Conservation (phyloP, 92 coral and sea anemone species). For the Diadumene lineata region DNA sequence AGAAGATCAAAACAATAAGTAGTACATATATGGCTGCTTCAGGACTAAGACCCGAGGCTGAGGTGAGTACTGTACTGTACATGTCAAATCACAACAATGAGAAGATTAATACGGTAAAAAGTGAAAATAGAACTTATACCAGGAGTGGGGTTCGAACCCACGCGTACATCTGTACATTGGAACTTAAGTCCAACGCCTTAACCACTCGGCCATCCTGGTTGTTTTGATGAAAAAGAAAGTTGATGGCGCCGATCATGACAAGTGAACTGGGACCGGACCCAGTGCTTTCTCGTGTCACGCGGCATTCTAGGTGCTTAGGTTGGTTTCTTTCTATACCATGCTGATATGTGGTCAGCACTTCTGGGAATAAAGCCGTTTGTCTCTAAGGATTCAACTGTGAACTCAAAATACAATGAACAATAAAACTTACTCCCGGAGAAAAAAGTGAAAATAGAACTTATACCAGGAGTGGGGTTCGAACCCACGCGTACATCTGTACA, state of each 20-base stretch:
- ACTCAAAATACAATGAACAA: too few relatives aligned
- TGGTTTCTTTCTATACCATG: too few relatives aligned
- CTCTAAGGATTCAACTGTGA: too few relatives aligned
- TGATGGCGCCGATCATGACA: too few relatives aligned
- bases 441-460: too few relatives aligned
- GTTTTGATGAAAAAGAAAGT: too few relatives aligned
- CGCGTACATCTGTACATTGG: slow-evolving; percentile 99
- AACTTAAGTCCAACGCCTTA: slow-evolving; percentile 99
- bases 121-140: slow-evolving; percentile 38
- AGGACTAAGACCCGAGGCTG: slow-evolving; percentile 72
- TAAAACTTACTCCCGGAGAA: too few relatives aligned
- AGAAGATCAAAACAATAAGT: slow-evolving; percentile 90
- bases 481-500: slow-evolving; percentile 96
- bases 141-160: slow-evolving; percentile 99
- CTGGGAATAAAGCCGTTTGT: too few relatives aligned
- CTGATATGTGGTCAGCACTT: too few relatives aligned
- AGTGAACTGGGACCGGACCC: too few relatives aligned
- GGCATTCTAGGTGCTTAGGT: too few relatives aligned
- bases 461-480: slow-evolving; percentile 86
- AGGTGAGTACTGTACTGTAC: slow-evolving; percentile 52
- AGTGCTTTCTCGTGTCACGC: too few relatives aligned
- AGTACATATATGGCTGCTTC: slow-evolving; percentile 99
- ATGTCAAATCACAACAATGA: not conserved
- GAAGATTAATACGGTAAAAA: not conserved
- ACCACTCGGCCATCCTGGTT: slow-evolving; percentile 99